Evolutionary conservation across 1,140 invertebrate species (phyloP), one percentile per base, ranked within the genome.

Genomic region (Whitmania pigra): DNA sequence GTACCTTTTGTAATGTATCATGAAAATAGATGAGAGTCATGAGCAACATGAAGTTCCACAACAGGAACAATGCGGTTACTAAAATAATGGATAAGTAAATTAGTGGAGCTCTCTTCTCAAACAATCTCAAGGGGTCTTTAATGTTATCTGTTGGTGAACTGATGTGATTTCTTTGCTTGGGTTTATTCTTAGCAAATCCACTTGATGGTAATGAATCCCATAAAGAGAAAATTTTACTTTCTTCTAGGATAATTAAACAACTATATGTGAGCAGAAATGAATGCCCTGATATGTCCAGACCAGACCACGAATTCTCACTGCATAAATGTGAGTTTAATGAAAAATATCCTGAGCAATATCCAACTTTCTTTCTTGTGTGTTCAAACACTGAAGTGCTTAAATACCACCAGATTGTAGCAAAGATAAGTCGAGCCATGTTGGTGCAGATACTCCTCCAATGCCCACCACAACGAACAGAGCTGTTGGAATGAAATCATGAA

Each of bases 21-120:
- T 63, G 57, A 17, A 63, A 63, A n/a, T 63, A 63, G 22, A 63
- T 25, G 22, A 63, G 29, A 63, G 57, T 63, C 29, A 31, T 25
- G 29, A 63, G 22, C 22, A 63, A 25, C 57, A 63, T 63, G 18
- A 63, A 63, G 29, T 63, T 63, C 57, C 57, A 63, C 57, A 63
- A 63, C 9, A 63, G 22, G 15, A 63, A 63, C 57, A 63, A 25
- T 25, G 22, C 9, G 22, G 29, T 63, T 3, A 63, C 22, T 18
- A 63, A 25, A 31, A n/a, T 25, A n/a, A 63, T 63, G 9, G 29
- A 31, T 63, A 31, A 63, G 15, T 63, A 63, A 63, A n/a, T 31
- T 63, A 63, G 20, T 31, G 7, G 29, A n/a, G 11, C 18, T 25
- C 22, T 25, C 0, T n/a, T 63, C 22, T 63, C 22, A 20, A 18